Evolutionary conservation across 1,140 invertebrate genomes (phyloP).

Genomic region (Gryllus bimaculatus): DNA sequence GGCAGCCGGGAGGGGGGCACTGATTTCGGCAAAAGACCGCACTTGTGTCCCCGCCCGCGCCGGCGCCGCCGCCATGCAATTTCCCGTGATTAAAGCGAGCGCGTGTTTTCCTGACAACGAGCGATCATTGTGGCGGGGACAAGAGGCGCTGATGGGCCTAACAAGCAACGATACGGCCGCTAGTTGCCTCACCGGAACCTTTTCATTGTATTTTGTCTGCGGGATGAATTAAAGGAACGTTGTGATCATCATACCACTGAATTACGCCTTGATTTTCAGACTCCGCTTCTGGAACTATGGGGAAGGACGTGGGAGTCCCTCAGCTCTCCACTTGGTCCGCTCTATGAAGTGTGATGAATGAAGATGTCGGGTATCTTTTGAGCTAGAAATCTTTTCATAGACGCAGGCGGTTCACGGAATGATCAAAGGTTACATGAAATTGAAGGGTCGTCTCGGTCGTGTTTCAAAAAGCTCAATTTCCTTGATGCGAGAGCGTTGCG

Average conservation of each 20-base stretch:
- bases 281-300: not conserved
- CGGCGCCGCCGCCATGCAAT: not conserved
- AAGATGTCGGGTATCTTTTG: too few relatives aligned
- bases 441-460: too few relatives aligned
- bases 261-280: not conserved
- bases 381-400: not conserved
- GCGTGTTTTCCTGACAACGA: constrained; percentile 3
- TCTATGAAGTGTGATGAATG: too few relatives aligned
- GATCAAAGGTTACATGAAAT: not conserved
- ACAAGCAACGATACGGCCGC: not conserved
- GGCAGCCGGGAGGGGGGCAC: not conserved
- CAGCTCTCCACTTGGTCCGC: not conserved
- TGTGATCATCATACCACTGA: not conserved
- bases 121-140: not conserved
- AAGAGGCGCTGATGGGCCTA: not conserved
- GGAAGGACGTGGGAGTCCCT: not conserved
- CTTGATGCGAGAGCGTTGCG: too few relatives aligned
- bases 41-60: not conserved
- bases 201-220: not conserved
- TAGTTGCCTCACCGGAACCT: not conserved
- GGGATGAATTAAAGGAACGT: not conserved
- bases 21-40: not conserved
- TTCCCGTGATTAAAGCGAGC: not conserved
- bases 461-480: too few relatives aligned
- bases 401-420: not conserved